Percentiles rank a stretch among this genome's conserved stretches.
phyloP scores from a whole-genome alignment of 2,888 invertebrate species.

The Boloria selene region DNA sequence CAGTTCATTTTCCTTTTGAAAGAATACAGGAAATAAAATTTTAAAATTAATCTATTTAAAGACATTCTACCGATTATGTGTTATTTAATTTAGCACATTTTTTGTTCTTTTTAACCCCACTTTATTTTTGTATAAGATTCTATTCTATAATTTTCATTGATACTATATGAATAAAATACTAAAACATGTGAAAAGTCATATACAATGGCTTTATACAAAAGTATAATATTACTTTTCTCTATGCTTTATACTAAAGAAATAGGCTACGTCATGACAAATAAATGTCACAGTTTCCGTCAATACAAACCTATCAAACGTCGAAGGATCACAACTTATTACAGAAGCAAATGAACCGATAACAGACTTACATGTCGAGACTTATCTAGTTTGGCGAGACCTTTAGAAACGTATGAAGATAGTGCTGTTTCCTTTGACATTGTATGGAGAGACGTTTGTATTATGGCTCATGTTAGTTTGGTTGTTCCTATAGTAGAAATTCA shows the following conservation, averaged over 20 bases:
- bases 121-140: too few relatives aligned
- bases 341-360: conserved; percentile 66
- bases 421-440: conserved; percentile 38
- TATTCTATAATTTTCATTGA: background rate
- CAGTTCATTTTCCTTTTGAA: too few relatives aligned
- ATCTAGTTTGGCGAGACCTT: conserved; percentile 51
- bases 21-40: too few relatives aligned
- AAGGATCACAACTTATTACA: conserved; percentile 65
- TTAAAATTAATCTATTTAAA: too few relatives aligned
- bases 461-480: conserved; percentile 51
- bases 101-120: too few relatives aligned
- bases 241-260: conserved; percentile 22
- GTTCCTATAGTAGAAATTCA: conserved; percentile 57
- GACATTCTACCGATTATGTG: too few relatives aligned
- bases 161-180: background rate
- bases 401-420: conserved; percentile 36
- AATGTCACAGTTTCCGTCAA: conserved; percentile 54
- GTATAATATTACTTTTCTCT: too few relatives aligned
- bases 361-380: conserved; percentile 56
- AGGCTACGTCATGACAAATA: conserved; percentile 36
- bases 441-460: conserved; percentile 37
- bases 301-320: conserved; percentile 60
- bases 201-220: conserved; percentile 9
- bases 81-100: too few relatives aligned
- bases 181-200: conserved; percentile 8